Percentiles rank a stretch among this genome's conserved stretches.
Conservation (phyloP, 2,888 invertebrate genomes). For the Anorthoa munda region DNA sequence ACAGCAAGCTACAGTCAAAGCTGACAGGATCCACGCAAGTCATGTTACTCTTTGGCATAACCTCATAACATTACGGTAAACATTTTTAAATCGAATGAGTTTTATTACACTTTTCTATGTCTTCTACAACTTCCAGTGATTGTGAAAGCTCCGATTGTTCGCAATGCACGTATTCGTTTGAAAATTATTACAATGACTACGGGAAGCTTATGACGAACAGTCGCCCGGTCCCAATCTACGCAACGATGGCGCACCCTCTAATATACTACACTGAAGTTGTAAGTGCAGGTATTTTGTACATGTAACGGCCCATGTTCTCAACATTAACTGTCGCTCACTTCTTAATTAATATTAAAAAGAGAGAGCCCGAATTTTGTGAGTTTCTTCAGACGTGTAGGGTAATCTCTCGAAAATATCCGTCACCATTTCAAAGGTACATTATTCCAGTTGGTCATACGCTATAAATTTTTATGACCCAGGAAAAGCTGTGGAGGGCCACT, state of each 20-base stretch:
- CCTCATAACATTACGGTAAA: slow-evolving; percentile 22
- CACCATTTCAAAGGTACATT: too few species aligned
- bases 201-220: slow-evolving; percentile 36
- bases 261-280: slow-evolving; percentile 82
- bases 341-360: too few species aligned
- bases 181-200: slow-evolving; percentile 32
- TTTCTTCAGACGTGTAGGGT: too few species aligned
- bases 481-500: too few species aligned
- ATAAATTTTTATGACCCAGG: too few species aligned
- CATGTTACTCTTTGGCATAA: slow-evolving; percentile 36
- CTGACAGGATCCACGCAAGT: slow-evolving; percentile 26
- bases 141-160: slow-evolving; percentile 66
- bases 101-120: slow-evolving; percentile 65
- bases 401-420: too few species aligned
- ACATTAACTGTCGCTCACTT: background rate
- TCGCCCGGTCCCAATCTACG: slow-evolving; percentile 66
- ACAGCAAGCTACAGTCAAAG: too few species aligned
- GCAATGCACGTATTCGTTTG: slow-evolving; percentile 52
- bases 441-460: too few species aligned
- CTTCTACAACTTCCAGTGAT: slow-evolving; percentile 76
- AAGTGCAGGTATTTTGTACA: slow-evolving; percentile 60
- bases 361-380: too few species aligned
- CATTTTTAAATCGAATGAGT: slow-evolving; percentile 33
- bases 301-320: background rate
- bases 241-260: slow-evolving; percentile 76